Evolutionary conservation across 2,888 invertebrate species (phyloP).

Genomic region (Pteria penguin): DNA sequence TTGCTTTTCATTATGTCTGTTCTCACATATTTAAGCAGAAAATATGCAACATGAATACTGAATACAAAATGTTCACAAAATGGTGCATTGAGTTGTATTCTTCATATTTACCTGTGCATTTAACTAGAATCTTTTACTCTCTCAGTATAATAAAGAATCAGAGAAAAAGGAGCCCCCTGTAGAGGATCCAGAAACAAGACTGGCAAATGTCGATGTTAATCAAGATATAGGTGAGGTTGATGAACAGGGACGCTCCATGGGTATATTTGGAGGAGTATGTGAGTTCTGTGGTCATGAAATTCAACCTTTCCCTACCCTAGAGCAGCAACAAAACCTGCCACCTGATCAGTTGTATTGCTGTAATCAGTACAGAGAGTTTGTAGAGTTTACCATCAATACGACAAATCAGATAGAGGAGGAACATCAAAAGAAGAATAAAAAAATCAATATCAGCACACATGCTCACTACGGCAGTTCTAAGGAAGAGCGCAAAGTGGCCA

Average conservation of each 20-base stretch:
- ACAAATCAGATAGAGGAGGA: conserved; percentile 64
- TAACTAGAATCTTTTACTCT: neutral
- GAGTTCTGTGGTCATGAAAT: conserved; percentile 76
- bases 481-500: conserved; percentile 75
- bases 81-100: neutral
- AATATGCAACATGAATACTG: no score
- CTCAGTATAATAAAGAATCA: conserved; percentile 72
- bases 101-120: neutral
- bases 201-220: conserved; percentile 17
- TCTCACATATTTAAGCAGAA: no score
- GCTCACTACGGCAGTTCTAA: conserved; percentile 73
- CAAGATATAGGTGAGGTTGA: conserved; percentile 44
- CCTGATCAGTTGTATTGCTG: conserved; percentile 78
- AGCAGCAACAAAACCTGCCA: conserved; percentile 68
- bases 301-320: conserved; percentile 75
- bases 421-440: conserved; percentile 53
- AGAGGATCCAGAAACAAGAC: conserved; percentile 45
- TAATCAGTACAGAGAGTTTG: conserved; percentile 76
- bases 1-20: no score
- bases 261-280: conserved; percentile 71
- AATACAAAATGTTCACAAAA: no score
- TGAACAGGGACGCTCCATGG: conserved; percentile 54
- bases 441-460: conserved; percentile 75
- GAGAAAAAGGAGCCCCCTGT: conserved; percentile 59
- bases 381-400: conserved; percentile 70